Evolutionary conservation across 2,113 vertebrate species (phyloP), one percentile per base, ranked within the genome.

Genomic region (Collichthys lucidus): DNA sequence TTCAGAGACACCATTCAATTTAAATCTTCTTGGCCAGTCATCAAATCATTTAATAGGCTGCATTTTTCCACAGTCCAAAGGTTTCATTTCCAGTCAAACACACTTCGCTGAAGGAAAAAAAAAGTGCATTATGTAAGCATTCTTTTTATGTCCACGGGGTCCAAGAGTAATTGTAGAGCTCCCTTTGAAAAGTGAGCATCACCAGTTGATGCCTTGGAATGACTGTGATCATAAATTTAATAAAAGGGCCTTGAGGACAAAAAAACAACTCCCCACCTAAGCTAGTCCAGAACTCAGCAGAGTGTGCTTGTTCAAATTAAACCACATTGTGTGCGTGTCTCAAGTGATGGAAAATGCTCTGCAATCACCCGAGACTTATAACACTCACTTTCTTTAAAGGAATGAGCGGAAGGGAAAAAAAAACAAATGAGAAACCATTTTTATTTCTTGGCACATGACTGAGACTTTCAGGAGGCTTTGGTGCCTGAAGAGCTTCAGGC

Each of bases 401-500:
- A 69, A 35, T n/a, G 15, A 67, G 52, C 42, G 42, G 17, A 49
- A 47, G 16, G 31, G 17, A 11, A 66, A 74, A 44, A 61, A 26
- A n/a, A 63, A 71, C 31, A 7, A 35, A 35, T 7, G 31, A 56
- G 14, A 77, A 63, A 62, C 8, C 8, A 56, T 64, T 74, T 72
- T 74, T 52, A 60, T 7, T 64, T 86, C 20, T 84, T 86, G 89
- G 83, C 80, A 74, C 71, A 77, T 57, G 75, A 79, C 75, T 65
- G 82, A 86, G 87, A 84, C 85, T 82, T 84, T 66, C 56, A 56
- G 75, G 77, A 80, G 47, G 66, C 77, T 80, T 47, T 22, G 74
- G 61, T 66, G 44, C 52, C 77, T 75, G 86, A 86, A 40, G 80
- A 75, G 77, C 75, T 88, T 78, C 90, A 89, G 88, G 87, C 83